Base-by-base conservation (phyloP, 1,140 invertebrate species). In the Macrobrachium nipponense region DNA sequence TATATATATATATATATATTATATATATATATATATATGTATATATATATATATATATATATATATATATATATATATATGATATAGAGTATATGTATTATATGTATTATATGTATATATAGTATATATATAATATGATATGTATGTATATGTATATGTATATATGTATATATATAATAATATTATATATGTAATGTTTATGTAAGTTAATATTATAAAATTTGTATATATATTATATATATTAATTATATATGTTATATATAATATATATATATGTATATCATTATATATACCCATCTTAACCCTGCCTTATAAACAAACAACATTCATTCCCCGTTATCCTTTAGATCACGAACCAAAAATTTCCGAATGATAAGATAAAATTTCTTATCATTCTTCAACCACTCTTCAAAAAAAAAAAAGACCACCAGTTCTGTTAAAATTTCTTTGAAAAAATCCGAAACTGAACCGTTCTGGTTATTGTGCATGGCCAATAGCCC, bases 21-120 rank as follows among this genome's bases (percentile, higher is more conserved):
- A 66, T 66, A 17, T 66, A 66, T 66, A 66, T 66, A 66, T 14
- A 66, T 17, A 66, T 17, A 66, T 17, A 66, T 17, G 12, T 7
- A 66, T 7, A 66, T 8, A 66, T 8, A 66, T 66, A 66, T 66
- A 66, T 17, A 66, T 66, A 8, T 8, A 66, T 66, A 66, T 66
- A 66, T 66, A 66, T 66, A 8, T 66, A 66, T 66, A 66, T 8
- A 66, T 66, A 8, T 66, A 66, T 66, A 7, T 66, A 66, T 66
- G 27, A 5, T 66, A 66, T 66, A 66, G 5, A 66, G n/a, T 66
- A 66, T 66, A 66, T 66, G 14, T 66, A 66, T n/a, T 66, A 14
- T 66, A 23, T 66, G 62, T 66, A 23, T 66, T 5, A n/a, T 4
- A 18, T 2, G 11, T n/a, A 68, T n/a, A 68, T 27, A 68, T 18